Conservation (phyloP, 2,888 invertebrate genomes). For the Scrobipalpa atriplicella region DNA sequence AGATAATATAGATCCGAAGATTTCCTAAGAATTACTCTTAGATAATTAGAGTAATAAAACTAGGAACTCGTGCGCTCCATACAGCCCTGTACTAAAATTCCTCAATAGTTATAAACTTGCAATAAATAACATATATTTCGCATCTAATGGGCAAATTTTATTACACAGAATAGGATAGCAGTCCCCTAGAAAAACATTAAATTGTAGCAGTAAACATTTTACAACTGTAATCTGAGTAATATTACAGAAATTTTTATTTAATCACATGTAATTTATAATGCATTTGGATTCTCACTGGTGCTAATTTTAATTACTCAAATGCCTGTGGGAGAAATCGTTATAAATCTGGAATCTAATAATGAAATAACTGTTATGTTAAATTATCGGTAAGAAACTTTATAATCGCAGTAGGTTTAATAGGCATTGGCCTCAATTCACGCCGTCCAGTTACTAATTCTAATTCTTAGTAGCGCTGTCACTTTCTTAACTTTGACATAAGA, state of each 20-base stretch:
- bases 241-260: conserved; percentile 33
- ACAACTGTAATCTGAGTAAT: conserved; percentile 35
- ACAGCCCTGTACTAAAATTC: conserved; percentile 30
- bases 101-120: conserved; percentile 42
- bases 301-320: not conserved
- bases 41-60: conserved; percentile 21
- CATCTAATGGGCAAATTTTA: conserved; percentile 49
- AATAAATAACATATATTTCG: conserved; percentile 40
- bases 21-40: conserved; percentile 14
- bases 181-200: conserved; percentile 43
- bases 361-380: too few species aligned
- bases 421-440: too few species aligned
- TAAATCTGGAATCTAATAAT: too few species aligned
- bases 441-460: too few species aligned
- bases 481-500: too few species aligned
- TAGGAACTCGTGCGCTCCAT: not conserved
- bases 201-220: conserved; percentile 48
- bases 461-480: too few species aligned
- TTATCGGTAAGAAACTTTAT: too few species aligned
- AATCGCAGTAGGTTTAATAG: too few species aligned
- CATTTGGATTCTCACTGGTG: not conserved
- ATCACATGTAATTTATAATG: conserved; percentile 35
- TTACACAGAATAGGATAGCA: conserved; percentile 46
- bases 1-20: conserved; percentile 7
- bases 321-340: too few species aligned